Conservation (phyloP, 1,140 invertebrate genomes). For the Archegozetes longisetosus region DNA sequence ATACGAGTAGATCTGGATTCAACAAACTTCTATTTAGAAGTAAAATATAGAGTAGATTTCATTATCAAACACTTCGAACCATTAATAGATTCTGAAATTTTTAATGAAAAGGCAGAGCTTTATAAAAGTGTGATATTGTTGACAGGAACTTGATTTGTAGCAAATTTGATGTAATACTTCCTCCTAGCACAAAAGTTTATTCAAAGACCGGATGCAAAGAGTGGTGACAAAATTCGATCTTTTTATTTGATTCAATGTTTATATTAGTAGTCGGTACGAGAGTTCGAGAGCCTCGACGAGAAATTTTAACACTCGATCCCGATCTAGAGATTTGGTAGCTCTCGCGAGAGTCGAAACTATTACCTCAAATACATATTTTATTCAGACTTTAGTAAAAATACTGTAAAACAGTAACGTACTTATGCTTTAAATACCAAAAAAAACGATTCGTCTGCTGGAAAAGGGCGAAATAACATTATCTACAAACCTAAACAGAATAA, state of each 20-base stretch:
- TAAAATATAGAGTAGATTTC: conserved; percentile 45
- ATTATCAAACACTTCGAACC: conserved; percentile 56
- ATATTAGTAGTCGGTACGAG: too few species aligned
- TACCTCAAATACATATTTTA: too few species aligned
- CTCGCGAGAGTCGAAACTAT: too few species aligned
- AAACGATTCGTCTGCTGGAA: too few species aligned
- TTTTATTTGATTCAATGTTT: conserved; percentile 7
- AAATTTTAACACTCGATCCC: too few species aligned
- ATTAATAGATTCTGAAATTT: conserved; percentile 49
- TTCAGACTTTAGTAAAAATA: too few species aligned
- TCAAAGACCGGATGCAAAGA: conserved; percentile 38
- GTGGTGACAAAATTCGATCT: conserved; percentile 32
- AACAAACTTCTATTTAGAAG: conserved; percentile 44
- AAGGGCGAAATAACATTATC: too few species aligned
- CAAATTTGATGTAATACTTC: conserved; percentile 30
- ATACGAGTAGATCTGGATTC: conserved; percentile 57
- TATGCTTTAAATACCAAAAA: too few species aligned
- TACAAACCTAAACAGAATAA: too few species aligned
- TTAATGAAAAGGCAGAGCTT: conserved; percentile 59
- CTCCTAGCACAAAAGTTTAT: conserved; percentile 31
- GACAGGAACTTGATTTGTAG: conserved; percentile 39
- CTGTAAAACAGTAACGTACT: too few species aligned
- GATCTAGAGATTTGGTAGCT: too few species aligned
- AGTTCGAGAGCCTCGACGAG: too few species aligned
- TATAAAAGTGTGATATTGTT: conserved; percentile 56